Conservation (phyloP, 2,888 invertebrate species). For the Hedya salicella region DNA sequence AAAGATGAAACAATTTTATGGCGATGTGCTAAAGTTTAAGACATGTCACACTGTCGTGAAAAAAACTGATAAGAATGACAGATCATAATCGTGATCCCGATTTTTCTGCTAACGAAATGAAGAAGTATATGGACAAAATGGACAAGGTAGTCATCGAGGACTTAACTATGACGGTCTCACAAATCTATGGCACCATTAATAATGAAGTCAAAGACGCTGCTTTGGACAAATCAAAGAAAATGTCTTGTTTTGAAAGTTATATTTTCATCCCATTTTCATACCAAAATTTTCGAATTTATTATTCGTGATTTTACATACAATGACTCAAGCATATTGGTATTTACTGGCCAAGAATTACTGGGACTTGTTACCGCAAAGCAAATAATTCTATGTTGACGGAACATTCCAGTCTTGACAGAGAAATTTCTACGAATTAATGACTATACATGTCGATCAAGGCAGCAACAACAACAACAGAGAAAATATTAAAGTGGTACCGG, state of each 20-base stretch:
- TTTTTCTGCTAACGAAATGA: not conserved
- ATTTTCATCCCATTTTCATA: too few relatives aligned
- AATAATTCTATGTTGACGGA: not conserved
- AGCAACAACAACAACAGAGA: slow-evolving; percentile 20
- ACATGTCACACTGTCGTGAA: too few relatives aligned
- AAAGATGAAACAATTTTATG: too few relatives aligned
- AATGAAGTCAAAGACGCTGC: slow-evolving; percentile 18
- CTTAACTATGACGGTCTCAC: not conserved
- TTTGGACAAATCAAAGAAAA: slow-evolving; percentile 12
- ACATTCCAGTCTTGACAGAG: slow-evolving; percentile 20
- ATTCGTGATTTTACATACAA: slow-evolving; percentile 6
- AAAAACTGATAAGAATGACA: not conserved
- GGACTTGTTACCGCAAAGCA: not conserved
- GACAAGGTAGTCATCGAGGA: slow-evolving; percentile 3
- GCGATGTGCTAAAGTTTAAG: too few relatives aligned
- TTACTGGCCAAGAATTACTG: not conserved
- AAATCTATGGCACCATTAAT: not conserved
- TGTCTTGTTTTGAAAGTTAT: too few relatives aligned
- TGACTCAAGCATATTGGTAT: not conserved
- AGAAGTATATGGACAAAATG: slow-evolving; percentile 3
- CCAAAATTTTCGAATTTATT: slow-evolving; percentile 6
- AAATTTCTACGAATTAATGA: slow-evolving; percentile 26
- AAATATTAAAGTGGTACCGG: slow-evolving; percentile 23
- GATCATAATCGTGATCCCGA: slow-evolving; percentile 2
- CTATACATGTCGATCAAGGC: slow-evolving; percentile 23